Evolutionary conservation across 2,113 vertebrate genomes (phyloP).

Genomic region (Hypanus sabinus): DNA sequence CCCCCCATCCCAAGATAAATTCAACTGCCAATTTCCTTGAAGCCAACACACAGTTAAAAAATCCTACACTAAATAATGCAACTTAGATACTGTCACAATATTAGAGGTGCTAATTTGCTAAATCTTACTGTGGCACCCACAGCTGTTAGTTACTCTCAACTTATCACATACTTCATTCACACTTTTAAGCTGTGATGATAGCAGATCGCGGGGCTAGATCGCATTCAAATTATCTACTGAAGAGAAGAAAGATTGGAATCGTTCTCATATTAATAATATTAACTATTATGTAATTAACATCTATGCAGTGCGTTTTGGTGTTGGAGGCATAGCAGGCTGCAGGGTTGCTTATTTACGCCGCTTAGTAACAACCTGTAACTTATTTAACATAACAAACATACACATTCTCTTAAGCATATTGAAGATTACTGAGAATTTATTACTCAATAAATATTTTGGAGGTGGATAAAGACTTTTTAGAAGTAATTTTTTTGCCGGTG

Average conservation of each 20-base stretch:
- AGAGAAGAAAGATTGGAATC: neutral
- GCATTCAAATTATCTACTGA: neutral
- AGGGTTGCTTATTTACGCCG: neutral
- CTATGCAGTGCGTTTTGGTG: neutral
- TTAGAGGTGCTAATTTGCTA: slow-evolving; percentile 31
- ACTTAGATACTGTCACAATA: neutral
- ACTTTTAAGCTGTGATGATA: neutral
- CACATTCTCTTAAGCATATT: neutral
- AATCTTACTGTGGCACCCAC: neutral
- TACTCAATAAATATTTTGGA: neutral
- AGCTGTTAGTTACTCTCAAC: slow-evolving; percentile 21
- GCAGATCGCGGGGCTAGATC: neutral
- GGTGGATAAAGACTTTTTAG: neutral
- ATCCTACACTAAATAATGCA: neutral
- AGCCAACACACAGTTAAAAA: neutral
- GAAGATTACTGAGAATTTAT: neutral
- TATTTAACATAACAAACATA: neutral
- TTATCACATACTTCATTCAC: neutral
- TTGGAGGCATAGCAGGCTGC: neutral
- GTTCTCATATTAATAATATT: neutral
- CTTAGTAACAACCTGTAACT: neutral
- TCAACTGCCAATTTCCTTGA: neutral
- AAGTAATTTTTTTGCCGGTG: neutral
- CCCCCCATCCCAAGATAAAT: too few species aligned
- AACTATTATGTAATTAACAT: neutral